Base-by-base conservation (phyloP, 2,113 vertebrate genomes). In the Chauna torquata region DNA sequence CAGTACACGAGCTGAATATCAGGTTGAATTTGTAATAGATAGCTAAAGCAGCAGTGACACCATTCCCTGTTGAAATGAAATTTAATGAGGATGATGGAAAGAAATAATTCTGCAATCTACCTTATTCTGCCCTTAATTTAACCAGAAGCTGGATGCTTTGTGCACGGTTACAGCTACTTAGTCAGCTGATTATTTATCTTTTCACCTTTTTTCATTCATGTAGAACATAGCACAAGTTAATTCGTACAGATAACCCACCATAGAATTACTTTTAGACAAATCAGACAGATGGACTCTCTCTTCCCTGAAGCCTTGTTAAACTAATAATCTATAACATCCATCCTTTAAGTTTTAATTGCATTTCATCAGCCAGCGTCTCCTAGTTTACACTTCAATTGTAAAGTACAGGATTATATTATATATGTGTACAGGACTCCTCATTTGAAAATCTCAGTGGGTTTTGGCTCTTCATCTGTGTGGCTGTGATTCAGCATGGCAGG, bases 31-130 rank as follows among this genome's bases (percentile, higher is more conserved):
- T 86, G 95, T 92, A 94, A 94, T 74, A 88, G 88, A 91, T 92
- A 96, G 52, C 58, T 64, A 88, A 92, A 91, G 59, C 55, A 96
- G 77, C 64, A 96, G 88, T 97, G 93, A 97, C 95, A 98, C 61
- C 78, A 96, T 97, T 97, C 96, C 92, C 94, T 47, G 25, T 65
- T 97, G 97, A 97, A 96, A 96, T 96, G 66, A 97, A 97, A 97
- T 97, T 98, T 98, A 98, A 98, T 98, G 97, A 98, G 96, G 79
- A 92, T 54, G 84, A 94, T 78, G 71, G 94, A 96, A 79, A 96
- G 93, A 97, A 97, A 72, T 96, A 97, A 97, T 94, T 97, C 79
- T 96, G 57, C 78, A 40, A 65, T 96, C 83, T 94, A 95, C 94
- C 75, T 88, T 88, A 92, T 59, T 94, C 91, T 93, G 88, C 90